Percentiles rank a stretch among this genome's conserved stretches.
Evolutionary conservation across 2,888 invertebrate genomes (phyloP).

Genomic region (Tupiocoris notatus): DNA sequence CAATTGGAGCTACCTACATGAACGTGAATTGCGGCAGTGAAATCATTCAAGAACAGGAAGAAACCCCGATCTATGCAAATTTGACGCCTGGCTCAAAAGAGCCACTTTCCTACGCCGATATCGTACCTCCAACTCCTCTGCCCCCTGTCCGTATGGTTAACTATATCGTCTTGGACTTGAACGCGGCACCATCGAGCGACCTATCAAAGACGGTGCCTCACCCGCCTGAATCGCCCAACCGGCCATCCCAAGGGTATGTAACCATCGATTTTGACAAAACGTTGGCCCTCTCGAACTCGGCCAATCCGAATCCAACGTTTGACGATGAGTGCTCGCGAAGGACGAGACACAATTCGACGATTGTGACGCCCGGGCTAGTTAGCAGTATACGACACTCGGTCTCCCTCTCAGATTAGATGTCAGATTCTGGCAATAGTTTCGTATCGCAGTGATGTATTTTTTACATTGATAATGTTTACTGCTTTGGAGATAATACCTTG

Average conservation of each 20-base stretch:
- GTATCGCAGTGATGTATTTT: too few relatives aligned
- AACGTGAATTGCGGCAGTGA: slow-evolving; percentile 52
- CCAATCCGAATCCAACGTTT: slow-evolving; percentile 64
- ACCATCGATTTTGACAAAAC: slow-evolving; percentile 94
- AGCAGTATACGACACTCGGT: slow-evolving; percentile 54
- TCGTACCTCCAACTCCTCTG: slow-evolving; percentile 44
- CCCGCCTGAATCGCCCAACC: slow-evolving; percentile 58
- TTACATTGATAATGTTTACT: too few relatives aligned
- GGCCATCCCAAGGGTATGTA: slow-evolving; percentile 68
- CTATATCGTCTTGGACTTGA: slow-evolving; percentile 77
- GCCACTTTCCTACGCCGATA: slow-evolving; percentile 25
- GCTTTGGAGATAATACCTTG: too few relatives aligned
- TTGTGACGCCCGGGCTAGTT: slow-evolving; percentile 57
- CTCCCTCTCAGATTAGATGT: slow-evolving; percentile 30
- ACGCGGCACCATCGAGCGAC: slow-evolving; percentile 53
- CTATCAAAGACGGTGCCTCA: slow-evolving; percentile 50
- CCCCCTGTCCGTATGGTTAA: slow-evolving; percentile 56
- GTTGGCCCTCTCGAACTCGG: slow-evolving; percentile 79
- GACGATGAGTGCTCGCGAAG: slow-evolving; percentile 73
- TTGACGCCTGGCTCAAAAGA: slow-evolving; percentile 59
- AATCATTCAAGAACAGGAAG: slow-evolving; percentile 25
- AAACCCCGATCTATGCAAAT: slow-evolving; percentile 59
- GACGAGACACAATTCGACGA: slow-evolving; percentile 77
- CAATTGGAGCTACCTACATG: slow-evolving; percentile 53
- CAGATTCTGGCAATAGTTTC: too few relatives aligned